Evolutionary conservation across 2,888 invertebrate species (phyloP), one percentile per base, ranked within the genome.

Genomic region (Drosophila neonasuta): DNA sequence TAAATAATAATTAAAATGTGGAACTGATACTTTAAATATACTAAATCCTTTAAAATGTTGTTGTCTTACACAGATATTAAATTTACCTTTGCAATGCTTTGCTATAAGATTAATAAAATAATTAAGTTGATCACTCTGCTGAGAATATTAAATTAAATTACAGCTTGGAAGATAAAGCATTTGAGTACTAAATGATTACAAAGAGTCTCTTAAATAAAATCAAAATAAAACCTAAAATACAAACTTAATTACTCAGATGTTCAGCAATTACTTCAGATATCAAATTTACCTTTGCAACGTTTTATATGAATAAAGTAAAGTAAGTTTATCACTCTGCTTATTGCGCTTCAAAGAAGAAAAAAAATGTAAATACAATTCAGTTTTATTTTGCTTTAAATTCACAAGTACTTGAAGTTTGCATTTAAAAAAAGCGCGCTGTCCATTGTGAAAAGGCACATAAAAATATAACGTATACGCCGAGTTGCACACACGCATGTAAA

Each of bases 401-500:
- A 30, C 10, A 32, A 29, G 11, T 9, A 34, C 29, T 36, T 54
- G 9, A 45, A 45, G 59, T 36, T 44, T 54, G 55, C 36, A 17
- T 24, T 62, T 32, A 10, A 56, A 60, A 17, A 17, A 17, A 29
- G 11, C n/a, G 13, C 11, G 45, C 42, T 44, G 59, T 15, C 36
- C 45, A 36, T 24, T 20, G 55, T 45, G n/a, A 32, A 34, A 34
- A 30, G 29, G 30, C 6, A 55, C 24, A 61, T 46, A 55, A 51
- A 69, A 65, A 62, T 51, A 69, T 71, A 57, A 58, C 32, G 70
- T 51, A 71, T 71, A 66, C 61, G 65, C 58, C 50, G 29, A 32
- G 54, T 17, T 54, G 60, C 17, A 49, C 58, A 45, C 54, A 62
- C 58, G 52, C 52, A 50, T 36, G 41, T 32, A 51, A 48, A 66